Conservation (phyloP, 1,140 invertebrate genomes). For the Drosophila nasuta region DNA sequence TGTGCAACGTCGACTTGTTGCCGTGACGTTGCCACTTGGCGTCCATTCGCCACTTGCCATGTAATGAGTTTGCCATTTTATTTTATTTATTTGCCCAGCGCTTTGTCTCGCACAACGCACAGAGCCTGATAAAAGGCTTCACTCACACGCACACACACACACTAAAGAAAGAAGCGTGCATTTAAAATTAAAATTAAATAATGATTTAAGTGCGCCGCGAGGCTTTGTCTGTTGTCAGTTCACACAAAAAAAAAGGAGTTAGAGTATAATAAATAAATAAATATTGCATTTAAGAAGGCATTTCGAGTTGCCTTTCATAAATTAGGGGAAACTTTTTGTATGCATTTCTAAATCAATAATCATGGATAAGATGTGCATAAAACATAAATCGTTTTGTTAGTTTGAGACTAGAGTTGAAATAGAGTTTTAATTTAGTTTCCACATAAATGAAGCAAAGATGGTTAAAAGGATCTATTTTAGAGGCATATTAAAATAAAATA, state of each 20-base stretch:
- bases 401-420: too few relatives aligned
- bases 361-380: background rate
- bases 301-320: background rate
- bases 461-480: too few relatives aligned
- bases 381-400: too few relatives aligned
- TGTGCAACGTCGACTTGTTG: constrained; percentile 68
- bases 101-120: constrained; percentile 64
- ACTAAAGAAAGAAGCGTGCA: constrained; percentile 55
- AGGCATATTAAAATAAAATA: too few relatives aligned
- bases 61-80: constrained; percentile 82
- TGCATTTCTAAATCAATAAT: background rate
- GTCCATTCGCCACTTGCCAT: constrained; percentile 63
- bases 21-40: constrained; percentile 69
- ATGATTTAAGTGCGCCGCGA: constrained; percentile 77
- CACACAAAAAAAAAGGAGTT: constrained; percentile 15
- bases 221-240: constrained; percentile 59
- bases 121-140: constrained; percentile 2
- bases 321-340: background rate
- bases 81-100: constrained; percentile 77
- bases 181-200: constrained; percentile 83
- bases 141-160: constrained; percentile 22
- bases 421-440: too few relatives aligned
- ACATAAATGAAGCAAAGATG: too few relatives aligned
- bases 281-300: background rate
- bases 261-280: constrained; percentile 10